These are phyloP conservation scores for Drosophila dunni DNA, from an alignment of 1,140 invertebrate species.

Conservation along the genomic window DNA sequence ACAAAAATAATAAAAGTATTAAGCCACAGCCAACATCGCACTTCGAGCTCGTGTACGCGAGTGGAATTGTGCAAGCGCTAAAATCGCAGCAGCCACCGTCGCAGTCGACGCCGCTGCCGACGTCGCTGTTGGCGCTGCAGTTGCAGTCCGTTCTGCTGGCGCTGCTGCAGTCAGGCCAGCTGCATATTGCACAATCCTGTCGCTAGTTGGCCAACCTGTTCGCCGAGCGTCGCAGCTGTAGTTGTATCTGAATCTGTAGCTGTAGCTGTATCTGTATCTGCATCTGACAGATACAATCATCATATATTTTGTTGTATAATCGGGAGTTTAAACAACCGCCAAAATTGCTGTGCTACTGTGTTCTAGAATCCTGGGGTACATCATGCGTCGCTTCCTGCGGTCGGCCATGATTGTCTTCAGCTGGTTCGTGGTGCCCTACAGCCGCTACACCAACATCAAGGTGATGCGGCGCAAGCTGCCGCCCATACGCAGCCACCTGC, in stretches of 20 bases:
- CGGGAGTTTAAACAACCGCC: constrained; percentile 56
- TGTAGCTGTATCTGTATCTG: constrained; percentile 16
- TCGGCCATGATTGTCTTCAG: constrained; percentile 85
- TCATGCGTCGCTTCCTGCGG: constrained; percentile 84
- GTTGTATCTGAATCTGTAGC: constrained; percentile 1
- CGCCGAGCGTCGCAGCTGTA: constrained; percentile 14
- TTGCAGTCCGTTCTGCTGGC: constrained; percentile 23
- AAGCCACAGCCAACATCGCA: constrained; percentile 23
- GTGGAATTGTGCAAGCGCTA: constrained; percentile 68
- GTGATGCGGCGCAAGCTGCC: constrained; percentile 87
- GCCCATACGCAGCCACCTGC: constrained; percentile 86
- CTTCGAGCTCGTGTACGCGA: constrained; percentile 33
- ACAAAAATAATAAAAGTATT: constrained; percentile 32
- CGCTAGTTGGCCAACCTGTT: constrained; percentile 66
- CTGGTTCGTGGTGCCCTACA: constrained; percentile 84
- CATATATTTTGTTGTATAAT: constrained; percentile 24
- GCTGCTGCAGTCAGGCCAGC: constrained; percentile 46
- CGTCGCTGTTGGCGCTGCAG: constrained; percentile 24
- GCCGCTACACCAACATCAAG: constrained; percentile 87
- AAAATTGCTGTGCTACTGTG: constrained; percentile 85
- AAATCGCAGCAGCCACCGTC: constrained; percentile 37
- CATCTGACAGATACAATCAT: constrained; percentile 39
- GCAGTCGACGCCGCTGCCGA: constrained; percentile 14
- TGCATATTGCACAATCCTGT: constrained; percentile 79
- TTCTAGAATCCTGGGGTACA: constrained; percentile 85